Base-by-base conservation (phyloP, 1,140 invertebrate species). In the Sarcophaga bullata region DNA sequence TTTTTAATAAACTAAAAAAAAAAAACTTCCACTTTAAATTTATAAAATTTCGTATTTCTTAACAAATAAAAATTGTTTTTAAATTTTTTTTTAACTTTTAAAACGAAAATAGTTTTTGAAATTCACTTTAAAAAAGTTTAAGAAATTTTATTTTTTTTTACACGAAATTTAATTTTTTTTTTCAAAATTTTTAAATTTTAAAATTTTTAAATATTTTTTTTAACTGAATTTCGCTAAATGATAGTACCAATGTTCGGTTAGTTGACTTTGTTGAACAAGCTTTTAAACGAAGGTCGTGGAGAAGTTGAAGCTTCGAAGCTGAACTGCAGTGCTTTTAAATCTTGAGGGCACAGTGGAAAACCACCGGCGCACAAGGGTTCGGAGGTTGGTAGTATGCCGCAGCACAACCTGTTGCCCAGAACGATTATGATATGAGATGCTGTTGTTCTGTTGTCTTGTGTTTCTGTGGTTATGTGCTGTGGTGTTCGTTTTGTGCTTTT, bases 271-370 rank as follows among this genome's bases (percentile, higher is more conserved):
- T 68, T 8, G 2, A 5, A 68, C n/a, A 8, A 8, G 25, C 25
- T 1, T 4, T 37, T n/a, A n/a, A n/a, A n/a, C n/a, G n/a, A n/a
- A n/a, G n/a, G n/a, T n/a, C n/a, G n/a, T n/a, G n/a, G n/a, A n/a
- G n/a, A n/a, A n/a, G n/a, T n/a, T n/a, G n/a, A n/a, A n/a, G n/a
- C n/a, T n/a, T n/a, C n/a, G n/a, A n/a, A n/a, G 48, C 50, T 72
- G 50, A 80, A 82, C 73, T 82, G 81, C 83, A 82, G 75, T 49
- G 81, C 46, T 84, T n/a, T 72, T 82, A 82, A 80, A 80, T 82
- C 83, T n/a, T 82, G 81, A 84, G 80, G 73, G 54, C 82, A 84
- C 83, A 84, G 83, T 84, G 83, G n/a, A n/a, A 84, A 82, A 82
- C 54, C 76, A 80, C n/a, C 25, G n/a, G 81, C 73, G n/a, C 58